Base-by-base conservation (phyloP, 2,888 invertebrate species). In the Syritta pipiens region DNA sequence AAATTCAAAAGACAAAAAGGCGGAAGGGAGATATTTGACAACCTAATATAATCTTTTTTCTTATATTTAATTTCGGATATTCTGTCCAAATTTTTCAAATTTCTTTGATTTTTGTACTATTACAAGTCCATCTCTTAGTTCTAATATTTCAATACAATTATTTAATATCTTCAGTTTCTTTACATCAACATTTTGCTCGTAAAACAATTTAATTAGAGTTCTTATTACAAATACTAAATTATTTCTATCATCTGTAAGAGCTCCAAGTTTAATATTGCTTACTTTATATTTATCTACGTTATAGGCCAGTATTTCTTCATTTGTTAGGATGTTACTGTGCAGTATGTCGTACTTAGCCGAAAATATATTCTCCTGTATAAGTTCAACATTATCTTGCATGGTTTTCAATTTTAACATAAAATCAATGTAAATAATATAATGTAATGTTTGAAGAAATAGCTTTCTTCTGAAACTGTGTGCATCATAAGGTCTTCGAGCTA, bases 81-180 rank as follows among this genome's bases (percentile, higher is more conserved):
- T 22, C 37, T 40, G 6, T 68, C 35, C 19, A 49, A 22, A 49
- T 68, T 68, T 40, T 57, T 32, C 7, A 49, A n/a, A 24, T 49
- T n/a, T 9, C 26, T 40, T n/a, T 40, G 49, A 17, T n/a, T 57
- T 59, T 37, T 37, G 35, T 0, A 28, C 24, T 44, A 67, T 9
- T 19, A 57, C 26, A 57, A 57, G 12, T 40, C 60, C 49, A 7
- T 32, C 22, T 20, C 42, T 12, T 32, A 69, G 20, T 28, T 69
- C 59, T 51, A 60, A 32, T 7, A 69, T 51, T 60, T 67, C 67
- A n/a, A n/a, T n/a, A n/a, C n/a, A n/a, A n/a, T n/a, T n/a, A n/a
- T 24, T 68, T 19, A 68, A 12, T 19, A 53, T 10, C 9, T 20
- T 48, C 48, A 48, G 19, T n/a, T n/a, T n/a, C n/a, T n/a, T 40